Base-by-base conservation (phyloP, 2,888 invertebrate species). In the Calephelis perditalis region DNA sequence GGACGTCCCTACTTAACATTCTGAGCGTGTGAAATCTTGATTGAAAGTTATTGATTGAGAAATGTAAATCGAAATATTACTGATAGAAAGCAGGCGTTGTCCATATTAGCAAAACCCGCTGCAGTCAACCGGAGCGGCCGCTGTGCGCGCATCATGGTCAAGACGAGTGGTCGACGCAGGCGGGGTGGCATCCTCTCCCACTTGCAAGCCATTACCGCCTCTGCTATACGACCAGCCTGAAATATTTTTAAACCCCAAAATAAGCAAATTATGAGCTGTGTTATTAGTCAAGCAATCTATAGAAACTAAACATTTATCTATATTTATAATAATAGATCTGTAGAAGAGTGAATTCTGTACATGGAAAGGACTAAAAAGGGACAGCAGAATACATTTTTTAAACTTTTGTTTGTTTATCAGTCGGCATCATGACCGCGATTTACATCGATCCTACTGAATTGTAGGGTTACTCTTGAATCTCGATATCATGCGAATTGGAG, bases 91-190 rank as follows among this genome's bases (percentile, higher is more conserved):
- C 91, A 91, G 35, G 78, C 79, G 65, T 86, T 87, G 69, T 91
- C 84, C 79, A 91, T 84, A 59, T 83, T 73, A 5, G 87, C 76
- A 67, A 91, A 91, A 0, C 91, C 90, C 0, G 89, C 91, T 0
- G 91, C 91, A 0, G 85, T 81, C 6, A 91, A 78, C 0, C 79
- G 75, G 0, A 89, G 73, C 0, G 90, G 89, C 0, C 82, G 76
- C 67, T 91, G 91, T 0, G 91, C 84, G 11, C 91, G 71, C 74
- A 84, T 76, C 82, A 90, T 88, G 66, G 78, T 79, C 68, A 88
- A 63, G 46, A 81, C 60, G 26, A 91, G 73, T 45, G 76, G 67
- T 0, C 73, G 69, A 0, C 84, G 85, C 3, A 77, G 75, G 2
- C 76, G 75, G 1, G 77, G 67, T 10, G 85, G 70, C 77, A 86